Percentiles rank a stretch among this genome's conserved stretches.
These are phyloP conservation scores for Trogon surrucura DNA, from an alignment of 2,113 vertebrate genomes.

Conservation along the genomic window DNA sequence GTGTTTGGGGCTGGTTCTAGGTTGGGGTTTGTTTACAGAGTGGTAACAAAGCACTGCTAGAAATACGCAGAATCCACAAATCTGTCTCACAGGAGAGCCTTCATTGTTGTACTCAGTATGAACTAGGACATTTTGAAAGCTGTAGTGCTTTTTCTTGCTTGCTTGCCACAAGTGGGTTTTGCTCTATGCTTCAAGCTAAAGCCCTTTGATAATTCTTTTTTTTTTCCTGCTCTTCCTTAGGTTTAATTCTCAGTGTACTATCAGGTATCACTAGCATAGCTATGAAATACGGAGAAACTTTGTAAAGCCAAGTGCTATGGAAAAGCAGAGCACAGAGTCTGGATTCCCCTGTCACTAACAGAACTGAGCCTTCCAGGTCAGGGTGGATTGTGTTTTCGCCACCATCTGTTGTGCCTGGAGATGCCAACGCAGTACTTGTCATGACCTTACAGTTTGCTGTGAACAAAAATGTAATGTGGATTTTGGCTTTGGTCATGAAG, in stretches of 20 bases:
- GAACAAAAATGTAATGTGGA: neutral
- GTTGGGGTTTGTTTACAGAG: neutral
- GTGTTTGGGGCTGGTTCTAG: neutral
- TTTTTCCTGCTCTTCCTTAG: neutral
- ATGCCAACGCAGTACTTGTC: neutral
- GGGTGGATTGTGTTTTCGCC: neutral
- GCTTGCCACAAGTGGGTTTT: neutral
- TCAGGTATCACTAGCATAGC: neutral
- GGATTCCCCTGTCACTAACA: neutral
- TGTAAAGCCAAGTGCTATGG: neutral
- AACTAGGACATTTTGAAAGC: neutral
- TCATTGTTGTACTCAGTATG: neutral
- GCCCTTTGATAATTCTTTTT: neutral
- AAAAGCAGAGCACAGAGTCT: neutral
- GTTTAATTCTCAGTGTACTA: constrained; percentile 1
- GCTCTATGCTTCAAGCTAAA: neutral
- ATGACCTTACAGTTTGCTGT: neutral
- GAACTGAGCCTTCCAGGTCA: neutral
- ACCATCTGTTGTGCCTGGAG: constrained; percentile 43
- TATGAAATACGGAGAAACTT: neutral
- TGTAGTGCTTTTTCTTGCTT: neutral
- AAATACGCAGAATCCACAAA: neutral
- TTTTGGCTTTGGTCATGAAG: neutral
- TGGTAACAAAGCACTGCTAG: neutral
- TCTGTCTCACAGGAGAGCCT: neutral